Evolutionary conservation across 2,797 vertebrate species (phyloP).

Genomic region (Propithecus deckenii): DNA sequence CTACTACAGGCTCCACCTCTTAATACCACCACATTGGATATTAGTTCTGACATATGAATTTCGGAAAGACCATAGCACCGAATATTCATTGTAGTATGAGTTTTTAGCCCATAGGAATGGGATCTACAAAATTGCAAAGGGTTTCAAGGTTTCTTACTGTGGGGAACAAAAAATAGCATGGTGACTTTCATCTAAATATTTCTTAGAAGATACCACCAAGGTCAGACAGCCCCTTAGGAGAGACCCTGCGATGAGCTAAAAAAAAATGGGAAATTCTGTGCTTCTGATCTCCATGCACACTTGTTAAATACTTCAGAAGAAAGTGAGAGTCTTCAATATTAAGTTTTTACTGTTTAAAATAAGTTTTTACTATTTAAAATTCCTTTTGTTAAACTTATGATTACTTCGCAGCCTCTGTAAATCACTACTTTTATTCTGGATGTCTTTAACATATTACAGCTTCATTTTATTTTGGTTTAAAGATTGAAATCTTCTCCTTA

Average conservation of each 20-base stretch:
- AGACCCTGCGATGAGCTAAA: not conserved
- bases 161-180: not conserved
- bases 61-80: not conserved
- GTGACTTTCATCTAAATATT: not conserved
- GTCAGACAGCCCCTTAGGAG: not conserved
- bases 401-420: not conserved
- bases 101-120: not conserved
- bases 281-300: not conserved
- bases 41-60: not conserved
- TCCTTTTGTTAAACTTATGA: constrained; percentile 6
- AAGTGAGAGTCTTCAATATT: constrained; percentile 19
- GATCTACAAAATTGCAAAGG: not conserved
- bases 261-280: not conserved
- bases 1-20: not conserved
- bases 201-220: not conserved
- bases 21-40: not conserved
- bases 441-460: constrained; percentile 3
- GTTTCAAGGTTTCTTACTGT: not conserved
- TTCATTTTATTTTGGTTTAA: constrained; percentile 48
- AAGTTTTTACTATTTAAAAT: not conserved
- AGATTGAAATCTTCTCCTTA: not conserved
- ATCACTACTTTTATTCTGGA: constrained; percentile 11
- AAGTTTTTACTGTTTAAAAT: constrained; percentile 24
- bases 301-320: constrained; percentile 33
- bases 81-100: not conserved